Evolutionary conservation across 2,888 invertebrate genomes (phyloP).

Genomic region (Mimachlamys varia): DNA sequence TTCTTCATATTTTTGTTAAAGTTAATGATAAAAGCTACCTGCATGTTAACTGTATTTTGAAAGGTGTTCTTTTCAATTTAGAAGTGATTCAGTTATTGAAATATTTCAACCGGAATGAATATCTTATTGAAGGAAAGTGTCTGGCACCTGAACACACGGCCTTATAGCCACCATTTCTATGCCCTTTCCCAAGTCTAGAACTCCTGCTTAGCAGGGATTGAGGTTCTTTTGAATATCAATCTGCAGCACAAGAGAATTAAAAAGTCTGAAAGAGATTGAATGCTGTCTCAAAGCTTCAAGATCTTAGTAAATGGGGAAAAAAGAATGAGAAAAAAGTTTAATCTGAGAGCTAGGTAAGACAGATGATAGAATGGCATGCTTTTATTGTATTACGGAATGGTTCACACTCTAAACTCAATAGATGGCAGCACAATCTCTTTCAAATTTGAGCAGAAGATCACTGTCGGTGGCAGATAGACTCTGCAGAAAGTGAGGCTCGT

Average conservation of each 20-base stretch:
- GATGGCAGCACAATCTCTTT: conserved; percentile 9
- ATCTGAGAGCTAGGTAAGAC: conserved; percentile 18
- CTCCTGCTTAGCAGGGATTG: background rate
- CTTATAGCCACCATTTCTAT: background rate
- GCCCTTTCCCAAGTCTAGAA: background rate
- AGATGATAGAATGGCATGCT: conserved; percentile 5
- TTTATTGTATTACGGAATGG: background rate
- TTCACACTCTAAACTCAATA: conserved; percentile 2
- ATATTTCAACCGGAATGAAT: background rate
- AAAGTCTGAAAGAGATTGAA: background rate
- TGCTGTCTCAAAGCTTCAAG: background rate
- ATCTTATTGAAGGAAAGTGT: no score
- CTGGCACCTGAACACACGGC: background rate
- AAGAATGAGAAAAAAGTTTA: conserved; percentile 22
- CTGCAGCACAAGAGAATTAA: background rate
- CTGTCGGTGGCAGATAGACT: conserved; percentile 20
- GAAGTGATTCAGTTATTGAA: background rate
- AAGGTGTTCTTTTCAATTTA: background rate
- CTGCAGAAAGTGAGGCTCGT: background rate
- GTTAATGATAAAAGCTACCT: background rate
- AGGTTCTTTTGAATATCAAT: background rate
- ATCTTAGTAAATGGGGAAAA: background rate
- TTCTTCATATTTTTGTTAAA: background rate
- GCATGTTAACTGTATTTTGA: background rate
- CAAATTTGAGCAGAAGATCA: conserved; percentile 33